These are phyloP conservation scores for Lanistes nyassanus DNA, from an alignment of 1,140 invertebrate genomes.

Conservation along the genomic window DNA sequence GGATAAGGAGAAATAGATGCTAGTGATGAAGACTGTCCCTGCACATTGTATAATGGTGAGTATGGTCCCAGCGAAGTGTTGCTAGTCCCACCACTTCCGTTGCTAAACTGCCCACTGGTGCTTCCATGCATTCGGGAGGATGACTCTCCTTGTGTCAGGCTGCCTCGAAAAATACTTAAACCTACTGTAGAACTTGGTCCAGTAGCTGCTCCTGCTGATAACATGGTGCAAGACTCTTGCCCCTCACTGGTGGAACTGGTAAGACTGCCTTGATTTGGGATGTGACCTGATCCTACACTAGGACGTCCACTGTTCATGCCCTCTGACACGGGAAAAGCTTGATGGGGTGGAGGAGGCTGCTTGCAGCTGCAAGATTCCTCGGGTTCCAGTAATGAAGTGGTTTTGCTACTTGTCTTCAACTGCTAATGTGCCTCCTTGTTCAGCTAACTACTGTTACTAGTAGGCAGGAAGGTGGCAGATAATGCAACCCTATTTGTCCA, in stretches of 20 bases:
- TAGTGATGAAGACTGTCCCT: slow-evolving; percentile 29
- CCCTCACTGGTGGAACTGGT: slow-evolving; percentile 12
- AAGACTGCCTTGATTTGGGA: slow-evolving; percentile 23
- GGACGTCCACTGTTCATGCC: slow-evolving; percentile 46
- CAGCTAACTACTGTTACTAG: not conserved
- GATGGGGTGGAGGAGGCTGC: not conserved
- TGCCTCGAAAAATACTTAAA: slow-evolving; percentile 43
- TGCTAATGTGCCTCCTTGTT: not conserved
- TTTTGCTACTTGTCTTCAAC: not conserved
- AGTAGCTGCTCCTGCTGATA: slow-evolving; percentile 43
- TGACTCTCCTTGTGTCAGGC: slow-evolving; percentile 42
- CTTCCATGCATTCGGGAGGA: slow-evolving; percentile 10
- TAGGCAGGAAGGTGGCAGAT: slow-evolving; percentile 8
- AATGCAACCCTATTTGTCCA: not conserved
- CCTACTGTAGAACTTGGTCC: slow-evolving; percentile 32
- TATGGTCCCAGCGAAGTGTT: slow-evolving; percentile 33
- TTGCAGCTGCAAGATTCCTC: not conserved
- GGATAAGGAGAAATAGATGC: slow-evolving; percentile 29
- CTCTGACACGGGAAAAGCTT: slow-evolving; percentile 27
- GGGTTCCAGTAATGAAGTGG: not conserved
- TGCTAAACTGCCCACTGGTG: slow-evolving; percentile 16
- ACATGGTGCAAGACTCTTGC: slow-evolving; percentile 34
- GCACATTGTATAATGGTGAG: slow-evolving; percentile 42
- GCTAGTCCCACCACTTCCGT: slow-evolving; percentile 21
- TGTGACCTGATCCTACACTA: slow-evolving; percentile 34